These are phyloP conservation scores for Prionailurus bengalensis DNA, from an alignment of 2,113 vertebrate genomes.

Conservation along the genomic window DNA sequence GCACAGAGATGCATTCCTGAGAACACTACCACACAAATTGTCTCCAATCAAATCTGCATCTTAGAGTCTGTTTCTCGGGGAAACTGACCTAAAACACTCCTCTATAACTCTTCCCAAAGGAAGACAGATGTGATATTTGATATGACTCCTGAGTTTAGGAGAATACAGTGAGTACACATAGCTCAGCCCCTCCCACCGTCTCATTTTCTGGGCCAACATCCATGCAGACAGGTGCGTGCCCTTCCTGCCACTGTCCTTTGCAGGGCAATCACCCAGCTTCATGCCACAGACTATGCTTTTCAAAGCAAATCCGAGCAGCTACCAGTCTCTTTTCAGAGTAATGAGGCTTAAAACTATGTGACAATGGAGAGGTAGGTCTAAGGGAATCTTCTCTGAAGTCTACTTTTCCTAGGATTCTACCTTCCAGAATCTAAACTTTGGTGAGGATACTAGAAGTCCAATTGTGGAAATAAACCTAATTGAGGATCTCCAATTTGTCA, in stretches of 20 bases:
- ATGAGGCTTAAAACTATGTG: not conserved
- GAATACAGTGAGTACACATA: not conserved
- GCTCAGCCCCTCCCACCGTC: not conserved
- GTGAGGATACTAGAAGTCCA: not conserved
- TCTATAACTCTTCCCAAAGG: not conserved
- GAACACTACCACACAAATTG: not conserved
- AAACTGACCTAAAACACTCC: not conserved
- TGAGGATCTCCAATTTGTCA: not conserved
- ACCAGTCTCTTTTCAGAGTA: not conserved
- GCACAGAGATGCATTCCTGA: not conserved
- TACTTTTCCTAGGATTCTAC: not conserved
- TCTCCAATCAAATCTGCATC: not conserved
- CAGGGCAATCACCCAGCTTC: not conserved
- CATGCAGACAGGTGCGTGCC: accelerated
- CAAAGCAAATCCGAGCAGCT: not conserved
- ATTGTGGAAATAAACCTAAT: not conserved
- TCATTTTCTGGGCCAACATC: not conserved
- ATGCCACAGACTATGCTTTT: not conserved
- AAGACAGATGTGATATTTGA: not conserved
- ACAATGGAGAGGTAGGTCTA: not conserved
- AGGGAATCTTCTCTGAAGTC: not conserved
- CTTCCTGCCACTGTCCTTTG: not conserved
- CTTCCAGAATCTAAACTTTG: not conserved
- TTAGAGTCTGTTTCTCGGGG: not conserved
- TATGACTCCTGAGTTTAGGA: not conserved